Base-by-base conservation (phyloP, 2,888 invertebrate species). In the Tiliacea aurago region DNA sequence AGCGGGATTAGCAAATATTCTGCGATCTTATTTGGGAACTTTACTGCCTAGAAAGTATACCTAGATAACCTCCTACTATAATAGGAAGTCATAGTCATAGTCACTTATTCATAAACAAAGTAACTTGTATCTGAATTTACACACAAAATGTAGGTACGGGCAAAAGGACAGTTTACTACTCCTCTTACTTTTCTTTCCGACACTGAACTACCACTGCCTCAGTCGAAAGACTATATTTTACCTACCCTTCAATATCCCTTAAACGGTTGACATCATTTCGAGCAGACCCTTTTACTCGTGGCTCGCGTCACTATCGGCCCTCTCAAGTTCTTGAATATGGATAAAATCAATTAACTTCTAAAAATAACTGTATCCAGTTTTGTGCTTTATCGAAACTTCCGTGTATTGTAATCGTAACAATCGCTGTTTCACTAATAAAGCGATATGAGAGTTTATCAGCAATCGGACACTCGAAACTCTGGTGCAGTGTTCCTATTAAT, bases 391-490 rank as follows among this genome's bases (percentile, higher is more conserved):
- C 13, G 45, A 67, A 69, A 75, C 56, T 72, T 81, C 69, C 66
- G 51, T 63, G 51, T 56, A n/a, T 43, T 56, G 59, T 51, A 45
- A 76, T 73, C 76, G 53, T 41, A 70, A 51, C 67, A 59, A 72
- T 75, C 59, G 65, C 18, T 59, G 55, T 70, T 68, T 62, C 51
- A 62, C 37, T 71, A 67, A 77, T 74, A 56, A 65, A 53, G 28
- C 47, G 69, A 78, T 76, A 55, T 3, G 58, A 51, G 2, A 64
- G 41, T 73, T 68, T 76, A 81, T 78, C 69, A 58, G 23, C n/a
- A 18, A 63, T 68, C n/a, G 33, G 41, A 23, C 47, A 59, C 37
- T 67, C 11, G 23, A 62, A 51, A 51, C 18, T 59, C 61, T 51
- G 23, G 58, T 55, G 53, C 51, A 55, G 49, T 63, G 70, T 79